Evolutionary conservation across 2,113 vertebrate species (phyloP).

Genomic region (Campylorhamphus procurvoides): DNA sequence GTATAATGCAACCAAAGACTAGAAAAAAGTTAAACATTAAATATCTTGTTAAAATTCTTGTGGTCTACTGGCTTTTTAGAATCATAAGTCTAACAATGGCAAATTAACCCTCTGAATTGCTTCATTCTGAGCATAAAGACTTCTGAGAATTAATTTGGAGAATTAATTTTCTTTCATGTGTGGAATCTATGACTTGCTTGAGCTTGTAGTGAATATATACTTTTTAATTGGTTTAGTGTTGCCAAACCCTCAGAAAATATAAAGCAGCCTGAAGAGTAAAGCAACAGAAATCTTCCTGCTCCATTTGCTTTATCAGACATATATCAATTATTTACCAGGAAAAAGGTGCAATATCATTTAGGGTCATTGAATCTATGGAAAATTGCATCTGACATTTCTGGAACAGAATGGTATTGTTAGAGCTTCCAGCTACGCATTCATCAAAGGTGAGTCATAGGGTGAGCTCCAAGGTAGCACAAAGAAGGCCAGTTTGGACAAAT

Average conservation of each 20-base stretch:
- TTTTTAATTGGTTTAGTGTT: not conserved
- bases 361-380: not conserved
- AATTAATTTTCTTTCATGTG: not conserved
- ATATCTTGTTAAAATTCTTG: not conserved
- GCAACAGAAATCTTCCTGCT: not conserved
- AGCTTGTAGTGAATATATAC: not conserved
- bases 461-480: not conserved
- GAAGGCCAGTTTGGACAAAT: not conserved
- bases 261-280: not conserved
- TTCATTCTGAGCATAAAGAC: not conserved
- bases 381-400: slow-evolving; percentile 35
- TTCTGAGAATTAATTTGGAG: not conserved
- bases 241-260: not conserved
- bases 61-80: not conserved
- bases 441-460: not conserved
- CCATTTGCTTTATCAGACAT: slow-evolving; percentile 22
- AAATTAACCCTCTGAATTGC: slow-evolving; percentile 3
- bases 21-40: not conserved
- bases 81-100: not conserved
- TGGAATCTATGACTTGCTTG: not conserved
- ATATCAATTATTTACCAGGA: slow-evolving; percentile 45
- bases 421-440: not conserved
- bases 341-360: not conserved
- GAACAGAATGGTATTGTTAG: not conserved
- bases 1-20: not conserved